These are phyloP conservation scores for Atractosteus spatula DNA, from an alignment of 2,113 vertebrate genomes.

Conservation along the genomic window DNA sequence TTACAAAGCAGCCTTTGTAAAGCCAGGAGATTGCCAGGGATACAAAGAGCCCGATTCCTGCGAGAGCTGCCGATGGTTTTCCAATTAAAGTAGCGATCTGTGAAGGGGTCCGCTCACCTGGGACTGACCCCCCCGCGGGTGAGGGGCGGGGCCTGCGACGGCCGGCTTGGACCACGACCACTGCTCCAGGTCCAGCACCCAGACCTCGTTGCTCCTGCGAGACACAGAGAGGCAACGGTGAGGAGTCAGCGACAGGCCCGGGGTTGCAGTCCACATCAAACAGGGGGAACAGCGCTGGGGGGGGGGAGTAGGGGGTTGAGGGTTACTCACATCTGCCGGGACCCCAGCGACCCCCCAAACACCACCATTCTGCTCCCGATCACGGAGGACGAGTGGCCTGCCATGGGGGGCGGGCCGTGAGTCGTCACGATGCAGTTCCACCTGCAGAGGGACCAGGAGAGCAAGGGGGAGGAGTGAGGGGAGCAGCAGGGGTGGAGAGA, in stretches of 20 bases:
- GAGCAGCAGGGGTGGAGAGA: constrained; percentile 3
- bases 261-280: no score
- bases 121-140: constrained; percentile 92
- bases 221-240: constrained; percentile 21
- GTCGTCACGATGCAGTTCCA: constrained; percentile 98
- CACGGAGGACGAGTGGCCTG: constrained; percentile 94
- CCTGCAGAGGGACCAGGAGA: constrained; percentile 56
- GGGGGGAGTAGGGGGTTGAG: neutral
- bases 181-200: constrained; percentile 95
- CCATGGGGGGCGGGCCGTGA: constrained; percentile 94
- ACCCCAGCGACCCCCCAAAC: constrained; percentile 93
- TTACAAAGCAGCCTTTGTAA: no score
- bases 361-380: constrained; percentile 93
- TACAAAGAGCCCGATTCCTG: no score
- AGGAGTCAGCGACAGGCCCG: no score
- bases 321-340: constrained; percentile 86
- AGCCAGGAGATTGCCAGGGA: no score
- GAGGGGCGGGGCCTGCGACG: constrained; percentile 80
- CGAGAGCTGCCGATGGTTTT: no score
- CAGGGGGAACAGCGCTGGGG: no score
- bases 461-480: neutral
- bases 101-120: constrained; percentile 70
- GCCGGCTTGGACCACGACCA: constrained; percentile 95
- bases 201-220: constrained; percentile 92
- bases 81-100: neutral